These are phyloP conservation scores for Heliconius ismenius DNA, from an alignment of 2,888 invertebrate species.

Conservation along the genomic window DNA sequence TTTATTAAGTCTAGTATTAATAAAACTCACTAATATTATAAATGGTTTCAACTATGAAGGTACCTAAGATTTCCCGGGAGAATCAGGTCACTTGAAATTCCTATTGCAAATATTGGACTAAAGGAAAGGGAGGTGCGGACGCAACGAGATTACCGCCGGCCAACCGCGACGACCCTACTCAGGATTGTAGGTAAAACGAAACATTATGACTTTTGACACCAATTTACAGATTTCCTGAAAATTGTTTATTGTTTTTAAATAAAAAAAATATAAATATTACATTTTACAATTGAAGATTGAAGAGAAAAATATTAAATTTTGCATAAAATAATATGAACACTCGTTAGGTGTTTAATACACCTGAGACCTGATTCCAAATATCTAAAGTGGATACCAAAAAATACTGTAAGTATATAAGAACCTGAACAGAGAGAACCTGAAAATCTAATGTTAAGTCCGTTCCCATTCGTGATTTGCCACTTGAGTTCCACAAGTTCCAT, in stretches of 20 bases:
- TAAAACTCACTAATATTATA: neutral
- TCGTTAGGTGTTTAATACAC: too few species aligned
- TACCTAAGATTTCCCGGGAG: neutral
- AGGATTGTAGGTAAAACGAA: conserved; percentile 23
- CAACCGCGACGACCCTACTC: conserved; percentile 25
- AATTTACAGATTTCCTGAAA: conserved; percentile 18
- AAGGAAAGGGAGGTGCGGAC: conserved; percentile 12
- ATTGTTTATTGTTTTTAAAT: neutral
- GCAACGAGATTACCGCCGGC: conserved; percentile 22
- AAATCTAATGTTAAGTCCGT: too few species aligned
- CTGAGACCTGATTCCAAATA: too few species aligned
- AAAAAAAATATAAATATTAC: neutral
- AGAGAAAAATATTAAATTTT: too few species aligned
- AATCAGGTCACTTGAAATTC: conserved; percentile 26
- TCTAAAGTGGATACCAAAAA: too few species aligned
- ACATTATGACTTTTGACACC: conserved; percentile 21
- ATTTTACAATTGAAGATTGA: too few species aligned
- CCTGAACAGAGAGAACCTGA: too few species aligned
- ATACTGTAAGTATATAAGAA: too few species aligned
- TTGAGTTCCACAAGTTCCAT: too few species aligned
- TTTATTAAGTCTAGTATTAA: neutral
- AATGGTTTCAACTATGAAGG: neutral
- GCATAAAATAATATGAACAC: too few species aligned
- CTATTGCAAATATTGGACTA: conserved; percentile 15
- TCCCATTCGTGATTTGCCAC: too few species aligned